These are phyloP conservation scores for Platysternon megacephalum DNA, from an alignment of 2,113 vertebrate genomes.

Conservation along the genomic window DNA sequence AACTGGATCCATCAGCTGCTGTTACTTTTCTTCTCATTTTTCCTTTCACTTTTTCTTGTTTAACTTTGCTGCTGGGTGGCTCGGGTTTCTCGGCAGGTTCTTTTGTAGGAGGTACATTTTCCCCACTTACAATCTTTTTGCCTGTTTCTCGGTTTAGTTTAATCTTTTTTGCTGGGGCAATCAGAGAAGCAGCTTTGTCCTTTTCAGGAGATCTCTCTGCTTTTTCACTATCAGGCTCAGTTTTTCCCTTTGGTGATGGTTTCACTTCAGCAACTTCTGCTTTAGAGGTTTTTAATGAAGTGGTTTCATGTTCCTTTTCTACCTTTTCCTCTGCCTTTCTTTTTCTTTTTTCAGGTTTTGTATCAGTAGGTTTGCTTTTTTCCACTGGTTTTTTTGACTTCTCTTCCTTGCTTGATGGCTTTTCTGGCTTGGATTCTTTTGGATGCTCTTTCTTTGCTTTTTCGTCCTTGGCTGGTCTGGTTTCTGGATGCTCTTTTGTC, in stretches of 20 bases:
- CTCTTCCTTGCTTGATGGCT: conserved; percentile 80
- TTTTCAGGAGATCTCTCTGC: conserved; percentile 78
- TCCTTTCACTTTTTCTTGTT: conserved; percentile 79
- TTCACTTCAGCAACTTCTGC: conserved; percentile 78
- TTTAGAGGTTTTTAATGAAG: conserved; percentile 75
- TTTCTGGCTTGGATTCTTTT: conserved; percentile 81
- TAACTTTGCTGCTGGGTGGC: conserved; percentile 75
- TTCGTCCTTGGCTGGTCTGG: conserved; percentile 82
- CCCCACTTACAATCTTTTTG: conserved; percentile 85
- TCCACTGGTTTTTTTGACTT: conserved; percentile 82
- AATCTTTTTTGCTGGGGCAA: conserved; percentile 90
- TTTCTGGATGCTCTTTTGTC: conserved; percentile 82
- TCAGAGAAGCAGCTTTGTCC: conserved; percentile 75
- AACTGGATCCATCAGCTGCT: conserved; percentile 75
- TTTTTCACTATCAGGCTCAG: conserved; percentile 77
- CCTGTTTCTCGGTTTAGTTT: conserved; percentile 92
- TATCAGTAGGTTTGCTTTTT: conserved; percentile 79
- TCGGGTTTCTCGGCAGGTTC: conserved; percentile 78
- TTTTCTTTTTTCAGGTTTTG: conserved; percentile 86
- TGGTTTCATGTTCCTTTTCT: conserved; percentile 79
- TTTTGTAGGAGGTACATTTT: conserved; percentile 69
- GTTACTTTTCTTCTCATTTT: conserved; percentile 81
- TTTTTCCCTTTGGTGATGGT: conserved; percentile 80
- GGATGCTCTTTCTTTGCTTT: conserved; percentile 80
- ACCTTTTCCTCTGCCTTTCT: conserved; percentile 84